Evolutionary conservation across 2,113 vertebrate species (phyloP).

Genomic region (Climacteris rufus): DNA sequence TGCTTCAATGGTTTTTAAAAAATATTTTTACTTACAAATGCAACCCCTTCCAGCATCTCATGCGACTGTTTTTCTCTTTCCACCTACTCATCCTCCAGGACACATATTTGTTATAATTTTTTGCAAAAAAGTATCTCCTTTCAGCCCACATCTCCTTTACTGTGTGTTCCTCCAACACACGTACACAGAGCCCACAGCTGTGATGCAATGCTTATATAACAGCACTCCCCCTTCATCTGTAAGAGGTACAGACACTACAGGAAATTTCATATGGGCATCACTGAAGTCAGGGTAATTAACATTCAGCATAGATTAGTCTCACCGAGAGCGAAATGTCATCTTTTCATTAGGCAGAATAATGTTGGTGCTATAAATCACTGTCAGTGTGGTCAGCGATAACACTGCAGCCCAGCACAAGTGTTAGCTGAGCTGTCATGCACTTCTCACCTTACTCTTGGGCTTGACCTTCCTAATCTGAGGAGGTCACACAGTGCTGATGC

Average conservation of each 20-base stretch:
- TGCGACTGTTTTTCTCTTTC: not conserved
- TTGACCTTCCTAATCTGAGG: not conserved
- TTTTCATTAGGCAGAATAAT: not conserved
- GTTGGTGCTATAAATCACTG: not conserved
- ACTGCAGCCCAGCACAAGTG: fast-evolving
- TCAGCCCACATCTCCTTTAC: not conserved
- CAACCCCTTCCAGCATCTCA: not conserved
- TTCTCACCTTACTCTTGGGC: not conserved
- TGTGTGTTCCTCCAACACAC: not conserved
- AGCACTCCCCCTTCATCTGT: not conserved
- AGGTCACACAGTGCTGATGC: not conserved
- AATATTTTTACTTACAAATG: conserved; percentile 38
- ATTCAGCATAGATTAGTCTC: not conserved
- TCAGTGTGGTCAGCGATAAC: fast-evolving
- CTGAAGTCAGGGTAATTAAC: not conserved
- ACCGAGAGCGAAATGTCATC: not conserved
- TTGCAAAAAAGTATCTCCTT: not conserved
- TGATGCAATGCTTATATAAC: not conserved
- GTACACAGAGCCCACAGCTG: not conserved
- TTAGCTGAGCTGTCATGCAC: not conserved
- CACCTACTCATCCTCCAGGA: not conserved
- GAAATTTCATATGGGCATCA: not conserved
- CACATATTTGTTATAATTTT: not conserved
- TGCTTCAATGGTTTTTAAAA: conserved; percentile 10
- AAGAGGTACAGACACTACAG: not conserved